Base-by-base conservation (phyloP, 2,888 invertebrate genomes). In the Tipula helvola region DNA sequence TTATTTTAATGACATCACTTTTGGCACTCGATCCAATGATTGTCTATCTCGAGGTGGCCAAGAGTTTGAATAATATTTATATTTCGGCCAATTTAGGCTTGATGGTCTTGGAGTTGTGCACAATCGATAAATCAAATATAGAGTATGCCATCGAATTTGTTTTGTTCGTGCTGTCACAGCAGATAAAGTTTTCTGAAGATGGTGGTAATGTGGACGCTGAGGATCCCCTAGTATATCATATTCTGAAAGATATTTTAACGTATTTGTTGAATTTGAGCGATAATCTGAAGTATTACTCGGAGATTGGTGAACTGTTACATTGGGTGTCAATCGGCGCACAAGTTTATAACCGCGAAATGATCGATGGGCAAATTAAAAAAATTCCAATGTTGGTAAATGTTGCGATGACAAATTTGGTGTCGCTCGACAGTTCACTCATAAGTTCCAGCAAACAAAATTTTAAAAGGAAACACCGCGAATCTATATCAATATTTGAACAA, bases 401-500 rank as follows among this genome's bases (percentile, higher is more conserved):
- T 13, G 84, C 28, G 28, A 18, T 71, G 28, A 28, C 28, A 3
- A 28, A 12, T 18, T 28, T 18, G 28, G 28, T 28, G 10, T 28
- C 28, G 4, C 28, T 12, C 10, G 71, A 71, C n/a, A 18, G 7
- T 18, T 71, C 71, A 12, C 71, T 28, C 4, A 28, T 28, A 18
- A 28, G 71, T 28, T 10, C 3, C 5, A 10, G 28, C 4, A 12
- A 18, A 0, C 7, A 71, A 10, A 71, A 7, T 18, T 10, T 28
- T 2, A 71, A n/a, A 41, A 71, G 0, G 83, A 90, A 89, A 39
- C 89, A 89, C 36, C 89, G 91, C 2, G 89, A 90, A 16, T 91
- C 91, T 0, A 90, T 92, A 0, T 91, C 91, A 8, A 88, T 91
- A 86, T 91, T 91, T 86, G 91, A 91, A 86, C 89, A 91, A 18